Conservation (phyloP, 2,113 vertebrate species). For the Pollimyrus isidori region DNA sequence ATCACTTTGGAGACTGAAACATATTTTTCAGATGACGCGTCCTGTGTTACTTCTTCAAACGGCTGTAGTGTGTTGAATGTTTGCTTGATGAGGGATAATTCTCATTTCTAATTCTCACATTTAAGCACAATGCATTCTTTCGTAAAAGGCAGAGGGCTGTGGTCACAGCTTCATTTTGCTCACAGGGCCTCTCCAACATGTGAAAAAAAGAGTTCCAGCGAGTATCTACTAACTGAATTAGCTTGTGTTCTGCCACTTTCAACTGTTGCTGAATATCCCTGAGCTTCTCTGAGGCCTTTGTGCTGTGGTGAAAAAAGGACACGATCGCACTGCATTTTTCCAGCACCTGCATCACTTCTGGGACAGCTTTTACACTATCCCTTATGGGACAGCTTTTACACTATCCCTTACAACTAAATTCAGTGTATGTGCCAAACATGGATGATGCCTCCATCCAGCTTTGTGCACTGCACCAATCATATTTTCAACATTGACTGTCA, state of each 20-base stretch:
- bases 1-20: neutral
- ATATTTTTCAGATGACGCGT: slow-evolving; percentile 11
- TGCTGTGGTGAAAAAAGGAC: no score
- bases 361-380: slow-evolving; percentile 8
- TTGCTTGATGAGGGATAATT: slow-evolving; percentile 15
- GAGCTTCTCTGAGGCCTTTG: slow-evolving; percentile 23
- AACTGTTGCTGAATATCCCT: neutral
- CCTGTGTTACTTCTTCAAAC: slow-evolving; percentile 30
- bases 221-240: slow-evolving; percentile 32
- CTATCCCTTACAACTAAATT: slow-evolving; percentile 14
- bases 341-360: no score
- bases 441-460: no score
- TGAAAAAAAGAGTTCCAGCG: slow-evolving; percentile 35
- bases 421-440: slow-evolving; percentile 13
- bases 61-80: slow-evolving; percentile 25
- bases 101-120: no score
- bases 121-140: slow-evolving; percentile 25
- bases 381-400: neutral
- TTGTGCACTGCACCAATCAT: no score
- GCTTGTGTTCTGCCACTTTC: slow-evolving; percentile 28
- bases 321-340: no score
- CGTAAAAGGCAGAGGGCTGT: slow-evolving; percentile 29
- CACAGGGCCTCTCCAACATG: slow-evolving; percentile 28
- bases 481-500: no score
- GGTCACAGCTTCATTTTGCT: slow-evolving; percentile 23